Evolutionary conservation across 2,113 vertebrate genomes (phyloP).

Genomic region (Peromyscus polionotus): DNA sequence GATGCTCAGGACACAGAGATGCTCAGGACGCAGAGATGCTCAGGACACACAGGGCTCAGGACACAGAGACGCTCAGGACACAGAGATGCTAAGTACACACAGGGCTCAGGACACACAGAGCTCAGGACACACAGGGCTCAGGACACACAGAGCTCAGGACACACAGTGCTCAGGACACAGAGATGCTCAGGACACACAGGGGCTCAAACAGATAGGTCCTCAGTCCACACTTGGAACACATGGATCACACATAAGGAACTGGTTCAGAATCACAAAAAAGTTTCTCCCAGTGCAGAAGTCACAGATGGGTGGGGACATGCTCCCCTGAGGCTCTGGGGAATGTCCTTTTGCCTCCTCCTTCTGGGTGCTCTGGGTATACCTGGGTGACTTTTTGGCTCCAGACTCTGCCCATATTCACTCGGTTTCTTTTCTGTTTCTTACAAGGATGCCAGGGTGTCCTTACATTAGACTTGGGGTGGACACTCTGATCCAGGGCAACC

Average conservation of each 20-base stretch:
- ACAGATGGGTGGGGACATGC: not conserved
- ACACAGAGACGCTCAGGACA: too few relatives aligned
- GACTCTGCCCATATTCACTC: fast-evolving
- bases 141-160: not conserved
- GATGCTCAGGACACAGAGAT: not conserved
- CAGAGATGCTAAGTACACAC: too few relatives aligned
- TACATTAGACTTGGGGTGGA: not conserved
- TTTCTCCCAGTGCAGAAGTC: not conserved
- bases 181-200: not conserved
- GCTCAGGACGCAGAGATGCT: not conserved
- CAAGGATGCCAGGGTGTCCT: not conserved
- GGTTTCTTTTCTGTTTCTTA: not conserved
- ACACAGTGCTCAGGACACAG: not conserved
- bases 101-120: too few relatives aligned
- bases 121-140: not conserved
- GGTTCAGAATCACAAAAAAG: not conserved
- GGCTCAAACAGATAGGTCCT: not conserved
- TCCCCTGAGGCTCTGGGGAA: fast-evolving
- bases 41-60: not conserved
- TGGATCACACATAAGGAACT: not conserved
- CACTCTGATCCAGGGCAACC: not conserved
- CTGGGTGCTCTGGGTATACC: fast-evolving
- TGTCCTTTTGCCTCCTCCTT: not conserved
- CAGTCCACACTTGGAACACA: not conserved
- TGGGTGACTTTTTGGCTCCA: not conserved